Evolutionary conservation across 1,140 invertebrate species (phyloP), one percentile per base, ranked within the genome.

Genomic region (Armadillidium nasatum): DNA sequence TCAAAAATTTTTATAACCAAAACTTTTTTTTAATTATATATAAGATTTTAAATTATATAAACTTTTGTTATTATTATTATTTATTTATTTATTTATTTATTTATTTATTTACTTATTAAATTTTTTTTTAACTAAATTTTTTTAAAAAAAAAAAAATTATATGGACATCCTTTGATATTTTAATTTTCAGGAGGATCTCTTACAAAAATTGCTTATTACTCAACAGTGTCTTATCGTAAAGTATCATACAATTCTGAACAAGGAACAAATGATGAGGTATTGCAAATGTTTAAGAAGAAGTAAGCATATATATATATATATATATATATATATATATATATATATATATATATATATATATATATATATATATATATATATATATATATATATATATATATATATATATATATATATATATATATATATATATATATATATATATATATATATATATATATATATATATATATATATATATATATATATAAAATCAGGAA

Each of bases 121-220:
- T n/a, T n/a, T n/a, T n/a, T n/a, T n/a, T n/a, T n/a, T n/a, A n/a
- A n/a, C n/a, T n/a, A n/a, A n/a, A n/a, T n/a, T n/a, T n/a, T n/a
- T n/a, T n/a, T n/a, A n/a, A n/a, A n/a, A n/a, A n/a, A n/a, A n/a
- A 60, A 15, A 60, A 60, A 19, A 60, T 3, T 60, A 15, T 60
- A 19, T 60, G 50, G 1, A 13, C 7, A 13, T 15, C 11, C 50
- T 3, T 60, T 15, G 10, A 74, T 23, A 81, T 78, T 76, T 73
- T 77, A 78, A 75, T 87, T 87, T 9, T 82, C 88, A 90, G 90
- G 80, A 33, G 88, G 91, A 60, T 91, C 90, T 3, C 83, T 92
- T 74, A 91, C 90, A 11, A 92, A 92, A 86, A 89, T 92, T 81
- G 91, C 91, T 7, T 92, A 92, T 84, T 91, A 89, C 83, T 91